Evolutionary conservation across 2,888 invertebrate genomes (phyloP), one percentile per base, ranked within the genome.

Genomic region (Entomobrya multifasciata): DNA sequence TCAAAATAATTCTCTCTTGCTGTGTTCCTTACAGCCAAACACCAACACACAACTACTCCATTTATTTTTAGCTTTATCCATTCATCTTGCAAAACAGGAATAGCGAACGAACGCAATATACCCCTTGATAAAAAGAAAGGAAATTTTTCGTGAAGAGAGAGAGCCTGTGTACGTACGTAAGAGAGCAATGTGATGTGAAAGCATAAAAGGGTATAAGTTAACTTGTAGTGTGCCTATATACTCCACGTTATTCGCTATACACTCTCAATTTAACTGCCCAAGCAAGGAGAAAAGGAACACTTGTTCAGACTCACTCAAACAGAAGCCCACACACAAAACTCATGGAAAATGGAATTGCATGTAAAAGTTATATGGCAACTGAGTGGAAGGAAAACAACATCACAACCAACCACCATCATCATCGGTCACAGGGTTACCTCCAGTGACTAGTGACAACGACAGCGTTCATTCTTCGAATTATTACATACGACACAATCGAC

Each of bases 271-370:
- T 55, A 74, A 52, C 52, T 5, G 36, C 10, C 17, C 52, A 17
- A 22, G 74, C 52, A 17, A 22, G 74, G 25, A 74, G 55, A 74
- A 74, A n/a, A 74, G 49, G 55, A 70, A 70, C 81, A 70, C 70
- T 81, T 74, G 82, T 81, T 81, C 27, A n/a, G 44, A 60, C 74
- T 82, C 47, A 47, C 57, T 82, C 60, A 27, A 70, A 60, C 74
- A 82, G 47, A 52, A 82, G 49, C 82, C 72, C 82, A 82, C 82
- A 82, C 82, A 82, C 82, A 82, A 74, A 74, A 82, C 70, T 70
- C 27, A 36, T 74, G 36, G 36, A 36, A 36, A 36, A 27, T 72
- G 30, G 1, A n/a, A n/a, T n/a, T n/a, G n/a, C n/a, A n/a, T 60
- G 17, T 17, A 30, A 11, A 52, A 52, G 49, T 20, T 55, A n/a